Percentiles rank a stretch among this genome's conserved stretches.
These are phyloP conservation scores for Sebastes baramenuke DNA, from an alignment of 2,797 vertebrate genomes.

Conservation along the genomic window DNA sequence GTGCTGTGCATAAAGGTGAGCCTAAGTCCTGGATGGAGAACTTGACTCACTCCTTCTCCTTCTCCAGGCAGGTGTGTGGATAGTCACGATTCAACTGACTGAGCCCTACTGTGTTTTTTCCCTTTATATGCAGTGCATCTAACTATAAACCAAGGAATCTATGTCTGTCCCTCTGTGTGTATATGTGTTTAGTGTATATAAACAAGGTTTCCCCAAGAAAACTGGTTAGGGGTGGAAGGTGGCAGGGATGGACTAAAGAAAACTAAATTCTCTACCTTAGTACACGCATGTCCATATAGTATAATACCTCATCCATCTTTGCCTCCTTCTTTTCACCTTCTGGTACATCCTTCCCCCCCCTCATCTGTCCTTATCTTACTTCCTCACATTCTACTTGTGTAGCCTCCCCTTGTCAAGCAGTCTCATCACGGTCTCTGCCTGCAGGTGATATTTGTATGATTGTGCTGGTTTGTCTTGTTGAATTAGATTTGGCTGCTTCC, in stretches of 20 bases:
- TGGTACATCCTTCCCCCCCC: not conserved
- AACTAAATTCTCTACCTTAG: not conserved
- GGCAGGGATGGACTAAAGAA: not conserved
- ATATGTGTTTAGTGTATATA: not conserved
- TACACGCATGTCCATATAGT: not conserved
- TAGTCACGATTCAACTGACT: not conserved
- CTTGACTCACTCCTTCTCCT: not conserved
- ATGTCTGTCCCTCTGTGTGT: not conserved
- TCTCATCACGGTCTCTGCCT: slow-evolving; percentile 26
- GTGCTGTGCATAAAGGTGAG: not conserved
- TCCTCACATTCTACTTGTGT: not conserved
- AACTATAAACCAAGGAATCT: not conserved
- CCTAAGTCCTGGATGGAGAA: not conserved
- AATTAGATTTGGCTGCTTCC: slow-evolving; percentile 31
- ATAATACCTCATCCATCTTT: not conserved
- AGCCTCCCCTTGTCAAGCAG: slow-evolving; percentile 12
- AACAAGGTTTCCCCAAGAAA: not conserved
- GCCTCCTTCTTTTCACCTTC: not conserved
- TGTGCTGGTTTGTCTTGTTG: slow-evolving; percentile 33
- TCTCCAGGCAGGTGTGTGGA: not conserved
- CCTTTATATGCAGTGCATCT: not conserved
- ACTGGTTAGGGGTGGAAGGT: not conserved
- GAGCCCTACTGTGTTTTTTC: not conserved
- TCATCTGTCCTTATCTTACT: slow-evolving; percentile 14
- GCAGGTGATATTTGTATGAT: slow-evolving; percentile 39